These are phyloP conservation scores for Siniperca obscura DNA, from an alignment of 2,797 vertebrate genomes.

Conservation along the genomic window DNA sequence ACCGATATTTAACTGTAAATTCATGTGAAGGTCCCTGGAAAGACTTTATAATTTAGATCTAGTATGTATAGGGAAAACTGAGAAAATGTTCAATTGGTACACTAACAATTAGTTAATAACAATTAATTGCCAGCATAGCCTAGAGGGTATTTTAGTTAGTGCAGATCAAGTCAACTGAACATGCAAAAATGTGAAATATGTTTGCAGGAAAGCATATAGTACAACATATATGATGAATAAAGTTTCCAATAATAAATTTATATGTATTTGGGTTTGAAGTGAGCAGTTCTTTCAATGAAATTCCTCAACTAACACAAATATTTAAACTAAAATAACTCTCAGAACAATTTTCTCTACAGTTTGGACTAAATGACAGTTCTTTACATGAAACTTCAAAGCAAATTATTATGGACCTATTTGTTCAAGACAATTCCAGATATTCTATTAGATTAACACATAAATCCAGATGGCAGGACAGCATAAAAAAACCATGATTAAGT, in stretches of 20 bases:
- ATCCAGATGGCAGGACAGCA: not conserved
- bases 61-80: not conserved
- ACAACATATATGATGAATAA: not conserved
- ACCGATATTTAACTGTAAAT: not conserved
- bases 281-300: not conserved
- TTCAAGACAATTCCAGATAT: not conserved
- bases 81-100: not conserved
- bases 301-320: not conserved
- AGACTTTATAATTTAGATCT: not conserved
- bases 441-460: not conserved
- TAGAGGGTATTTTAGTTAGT: too few species aligned
- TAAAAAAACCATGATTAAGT: not conserved
- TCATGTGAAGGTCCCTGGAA: not conserved
- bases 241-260: too few species aligned
- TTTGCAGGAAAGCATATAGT: not conserved
- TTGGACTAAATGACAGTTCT: not conserved
- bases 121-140: not conserved
- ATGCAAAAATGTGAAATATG: not conserved
- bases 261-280: not conserved
- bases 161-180: not conserved
- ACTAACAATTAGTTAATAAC: not conserved
- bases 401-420: not conserved
- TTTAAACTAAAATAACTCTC: not conserved
- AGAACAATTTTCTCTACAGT: not conserved
- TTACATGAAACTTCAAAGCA: too few species aligned